Evolutionary conservation across 1,140 invertebrate genomes (phyloP).

Genomic region (Platorchestia sp.): DNA sequence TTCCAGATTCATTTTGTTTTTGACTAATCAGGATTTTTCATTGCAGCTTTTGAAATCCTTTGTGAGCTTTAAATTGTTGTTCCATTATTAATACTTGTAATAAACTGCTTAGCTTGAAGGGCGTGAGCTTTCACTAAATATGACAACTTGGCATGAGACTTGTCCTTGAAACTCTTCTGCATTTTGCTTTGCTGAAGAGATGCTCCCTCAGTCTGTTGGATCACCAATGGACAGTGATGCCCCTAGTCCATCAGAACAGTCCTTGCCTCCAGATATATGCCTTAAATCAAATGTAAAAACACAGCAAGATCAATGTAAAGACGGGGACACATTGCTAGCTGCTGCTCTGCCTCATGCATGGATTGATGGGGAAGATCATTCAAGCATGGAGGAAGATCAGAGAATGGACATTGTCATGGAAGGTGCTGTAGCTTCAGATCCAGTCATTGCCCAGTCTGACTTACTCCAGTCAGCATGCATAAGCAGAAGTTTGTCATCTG

Average conservation of each 20-base stretch:
- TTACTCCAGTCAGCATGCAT: conserved; percentile 33
- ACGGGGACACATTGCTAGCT: background rate
- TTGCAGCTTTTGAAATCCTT: background rate
- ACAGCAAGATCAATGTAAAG: background rate
- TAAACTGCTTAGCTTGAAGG: conserved; percentile 25
- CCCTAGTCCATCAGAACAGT: background rate
- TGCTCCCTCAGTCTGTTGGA: conserved; percentile 41
- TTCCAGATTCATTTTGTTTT: background rate
- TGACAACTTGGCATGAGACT: background rate
- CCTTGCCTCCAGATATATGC: conserved; percentile 38
- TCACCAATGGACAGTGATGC: conserved; percentile 40
- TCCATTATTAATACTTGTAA: background rate
- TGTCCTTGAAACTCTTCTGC: conserved; percentile 18
- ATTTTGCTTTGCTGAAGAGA: conserved; percentile 7
- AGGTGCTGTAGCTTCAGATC: background rate
- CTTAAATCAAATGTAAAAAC: background rate
- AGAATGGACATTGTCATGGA: conserved; percentile 5
- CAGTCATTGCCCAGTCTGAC: background rate
- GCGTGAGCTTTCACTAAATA: conserved; percentile 13
- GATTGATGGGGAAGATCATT: background rate
- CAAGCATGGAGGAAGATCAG: background rate
- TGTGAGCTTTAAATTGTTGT: background rate
- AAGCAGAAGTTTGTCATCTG: background rate
- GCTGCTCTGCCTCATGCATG: background rate
- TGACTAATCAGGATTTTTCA: background rate